Evolutionary conservation across 2,113 vertebrate species (phyloP).

Genomic region (Aythya baeri): DNA sequence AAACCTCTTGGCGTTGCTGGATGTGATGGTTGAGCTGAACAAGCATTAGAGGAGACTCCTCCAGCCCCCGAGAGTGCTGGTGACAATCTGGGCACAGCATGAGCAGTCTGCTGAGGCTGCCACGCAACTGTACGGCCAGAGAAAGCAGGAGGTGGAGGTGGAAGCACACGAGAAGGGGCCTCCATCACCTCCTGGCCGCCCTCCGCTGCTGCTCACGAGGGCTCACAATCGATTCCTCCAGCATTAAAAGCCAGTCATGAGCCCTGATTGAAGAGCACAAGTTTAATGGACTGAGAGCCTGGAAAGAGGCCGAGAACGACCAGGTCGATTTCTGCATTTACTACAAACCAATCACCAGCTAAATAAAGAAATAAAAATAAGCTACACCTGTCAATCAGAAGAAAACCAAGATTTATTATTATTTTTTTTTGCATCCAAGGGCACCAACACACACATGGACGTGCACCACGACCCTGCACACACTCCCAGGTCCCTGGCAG

Average conservation of each 20-base stretch:
- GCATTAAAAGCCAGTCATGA: slow-evolving; percentile 25
- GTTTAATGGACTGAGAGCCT: slow-evolving; percentile 68
- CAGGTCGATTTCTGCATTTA: slow-evolving; percentile 60
- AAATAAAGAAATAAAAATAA: slow-evolving; percentile 41
- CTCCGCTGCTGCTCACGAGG: neutral
- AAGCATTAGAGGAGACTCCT: neutral
- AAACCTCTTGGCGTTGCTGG: neutral
- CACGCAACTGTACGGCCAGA: rapidly evolving
- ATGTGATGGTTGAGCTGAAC: neutral
- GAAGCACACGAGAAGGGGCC: neutral
- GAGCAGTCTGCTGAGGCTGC: neutral
- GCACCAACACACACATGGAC: neutral
- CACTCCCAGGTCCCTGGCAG: neutral
- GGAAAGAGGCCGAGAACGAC: neutral
- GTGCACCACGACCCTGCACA: neutral
- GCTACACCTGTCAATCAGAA: slow-evolving; percentile 30
- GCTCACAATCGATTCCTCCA: slow-evolving; percentile 30
- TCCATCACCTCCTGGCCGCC: neutral
- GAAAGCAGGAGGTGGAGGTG: neutral
- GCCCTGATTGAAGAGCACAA: slow-evolving; percentile 61
- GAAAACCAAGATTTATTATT: neutral
- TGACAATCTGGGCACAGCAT: rapidly evolving
- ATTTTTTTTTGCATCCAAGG: neutral
- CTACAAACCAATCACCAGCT: slow-evolving; percentile 32
- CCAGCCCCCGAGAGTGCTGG: neutral